phyloP scores from a whole-genome alignment of 2,797 vertebrate species.

The Anguilla anguilla region DNA sequence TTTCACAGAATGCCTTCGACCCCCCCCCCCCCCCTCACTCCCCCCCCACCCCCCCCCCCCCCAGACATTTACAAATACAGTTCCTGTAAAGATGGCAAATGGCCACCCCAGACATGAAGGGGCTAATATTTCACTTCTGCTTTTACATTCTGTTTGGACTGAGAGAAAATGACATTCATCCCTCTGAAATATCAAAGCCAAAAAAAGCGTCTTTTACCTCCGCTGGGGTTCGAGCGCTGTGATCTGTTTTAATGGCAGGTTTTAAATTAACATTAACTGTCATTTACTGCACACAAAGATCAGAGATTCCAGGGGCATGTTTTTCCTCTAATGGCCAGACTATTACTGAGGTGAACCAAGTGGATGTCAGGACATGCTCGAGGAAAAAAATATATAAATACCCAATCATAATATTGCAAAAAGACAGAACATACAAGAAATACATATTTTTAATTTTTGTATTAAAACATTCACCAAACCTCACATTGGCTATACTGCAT shows the following conservation, averaged over 20 bases:
- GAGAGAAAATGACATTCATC: constrained; percentile 26
- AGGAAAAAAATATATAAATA: too few species aligned
- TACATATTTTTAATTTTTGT: neutral
- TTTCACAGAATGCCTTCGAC: constrained; percentile 31
- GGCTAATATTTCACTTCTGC: constrained; percentile 7
- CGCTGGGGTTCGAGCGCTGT: neutral
- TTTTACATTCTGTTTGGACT: constrained; percentile 21
- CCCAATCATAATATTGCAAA: constrained; percentile 7
- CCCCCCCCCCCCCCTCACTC: neutral
- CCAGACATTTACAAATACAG: neutral
- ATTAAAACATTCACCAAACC: constrained; percentile 31
- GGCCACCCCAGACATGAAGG: neutral
- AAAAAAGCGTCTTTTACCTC: neutral
- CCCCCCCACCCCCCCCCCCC: too few species aligned
- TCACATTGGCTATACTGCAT: constrained; percentile 45
- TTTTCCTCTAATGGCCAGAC: neutral
- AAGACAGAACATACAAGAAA: neutral
- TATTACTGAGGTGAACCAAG: neutral
- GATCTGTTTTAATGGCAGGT: neutral
- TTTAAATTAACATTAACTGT: neutral
- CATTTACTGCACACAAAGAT: constrained; percentile 1
- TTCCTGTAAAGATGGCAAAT: neutral
- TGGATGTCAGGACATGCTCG: neutral
- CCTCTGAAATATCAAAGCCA: constrained; percentile 9
- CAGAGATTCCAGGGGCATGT: neutral